Base-by-base conservation (phyloP, 2,113 vertebrate species). In the Centropristis striata region DNA sequence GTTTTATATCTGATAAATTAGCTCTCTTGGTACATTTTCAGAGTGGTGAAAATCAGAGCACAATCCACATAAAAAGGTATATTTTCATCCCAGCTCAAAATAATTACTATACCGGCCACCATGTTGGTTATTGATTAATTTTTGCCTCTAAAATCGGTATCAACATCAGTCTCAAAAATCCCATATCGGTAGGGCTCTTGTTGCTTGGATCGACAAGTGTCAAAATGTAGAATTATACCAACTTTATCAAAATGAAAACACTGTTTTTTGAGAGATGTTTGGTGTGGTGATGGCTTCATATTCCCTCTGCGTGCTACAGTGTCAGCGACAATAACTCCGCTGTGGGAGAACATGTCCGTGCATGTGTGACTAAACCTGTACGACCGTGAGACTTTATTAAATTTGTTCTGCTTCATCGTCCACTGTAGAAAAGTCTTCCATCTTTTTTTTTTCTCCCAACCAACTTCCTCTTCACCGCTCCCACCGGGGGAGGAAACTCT, bases 391-490 rank as follows among this genome's bases (percentile, higher is more conserved):
- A 14, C 44, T 71, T n/a, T 49, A 15, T 36, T 47, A 6, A 37
- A 25, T 50, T 15, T 16, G 10, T n/a, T 42, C 49, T 10, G 47
- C 28, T 37, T 49, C 61, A 32, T 28, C 27, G 44, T 46, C n/a
- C 32, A 6, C 32, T 32, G 32, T 21, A 8, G 11, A 23, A 44
- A 14, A 61, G 8, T 51, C 55, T 18, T 60, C 20, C 23, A 18
- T 44, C 2, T 81, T 68, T 82, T 58, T 80, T 53, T 53, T 80
- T 13, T 0, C 20, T 14, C 3, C 37, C 16, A 0, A 58, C 14
- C 73, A 86, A 84, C 81, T 86, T 88, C 65, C 69, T 69, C 57
- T 21, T 44, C 76, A 61, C 20, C 42, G 18, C 28, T 28, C 50
- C 60, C 61, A 2, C 47, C 1, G 36, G 57, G 36, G 74, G 50